Conservation (phyloP, 2,888 invertebrate genomes). For the Acanthosoma haemorrhoidale region DNA sequence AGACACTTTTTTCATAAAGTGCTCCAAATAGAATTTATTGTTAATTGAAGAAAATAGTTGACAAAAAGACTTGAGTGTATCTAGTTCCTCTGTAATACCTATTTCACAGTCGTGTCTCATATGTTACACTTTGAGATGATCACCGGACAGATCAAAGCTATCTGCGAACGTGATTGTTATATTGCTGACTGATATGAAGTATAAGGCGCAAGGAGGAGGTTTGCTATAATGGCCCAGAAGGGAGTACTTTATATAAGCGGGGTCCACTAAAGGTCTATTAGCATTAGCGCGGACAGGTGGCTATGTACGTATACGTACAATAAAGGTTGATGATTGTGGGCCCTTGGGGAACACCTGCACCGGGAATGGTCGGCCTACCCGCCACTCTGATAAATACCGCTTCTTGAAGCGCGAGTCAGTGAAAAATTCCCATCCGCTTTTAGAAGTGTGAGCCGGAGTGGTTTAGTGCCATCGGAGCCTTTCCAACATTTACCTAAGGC, state of each 20-base stretch:
- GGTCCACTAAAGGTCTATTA: not conserved
- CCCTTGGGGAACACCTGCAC: not conserved
- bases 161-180: no score
- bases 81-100: no score
- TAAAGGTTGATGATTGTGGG: slow-evolving; percentile 10
- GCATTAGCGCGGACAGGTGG: not conserved
- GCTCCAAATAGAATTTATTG: no score
- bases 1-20: no score
- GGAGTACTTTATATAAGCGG: not conserved
- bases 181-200: no score
- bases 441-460: slow-evolving; percentile 7
- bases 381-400: not conserved
- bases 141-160: no score
- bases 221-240: no score
- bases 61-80: no score
- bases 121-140: no score
- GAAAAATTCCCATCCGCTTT: slow-evolving; percentile 12
- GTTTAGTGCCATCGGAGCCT: slow-evolving; percentile 4
- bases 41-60: no score
- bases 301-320: not conserved
- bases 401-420: slow-evolving; percentile 2
- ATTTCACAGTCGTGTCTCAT: no score
- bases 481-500: slow-evolving; percentile 1
- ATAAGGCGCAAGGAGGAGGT: no score
- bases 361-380: not conserved